Conservation (phyloP, 2,797 vertebrate genomes). For the Macropus fuliginosus region DNA sequence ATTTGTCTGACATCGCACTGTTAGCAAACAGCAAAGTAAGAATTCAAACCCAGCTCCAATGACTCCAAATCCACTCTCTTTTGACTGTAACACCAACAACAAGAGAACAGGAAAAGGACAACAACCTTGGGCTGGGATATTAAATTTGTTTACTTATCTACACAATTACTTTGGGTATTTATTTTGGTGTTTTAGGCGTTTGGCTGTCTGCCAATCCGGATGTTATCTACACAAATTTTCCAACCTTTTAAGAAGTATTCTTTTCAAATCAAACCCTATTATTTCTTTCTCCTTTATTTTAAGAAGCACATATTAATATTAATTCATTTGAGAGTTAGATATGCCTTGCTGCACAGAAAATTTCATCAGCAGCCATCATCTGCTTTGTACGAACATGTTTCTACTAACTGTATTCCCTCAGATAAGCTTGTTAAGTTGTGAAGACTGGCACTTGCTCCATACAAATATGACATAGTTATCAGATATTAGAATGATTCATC, state of each 20-base stretch:
- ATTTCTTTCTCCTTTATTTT: not conserved
- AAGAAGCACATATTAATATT: not conserved
- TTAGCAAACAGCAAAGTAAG: not conserved
- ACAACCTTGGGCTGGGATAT: not conserved
- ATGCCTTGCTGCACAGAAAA: slow-evolving; percentile 10
- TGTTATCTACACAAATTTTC: not conserved
- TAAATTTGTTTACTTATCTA: not conserved
- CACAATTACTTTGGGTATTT: fast-evolving
- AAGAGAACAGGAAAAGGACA: not conserved
- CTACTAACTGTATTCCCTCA: slow-evolving; percentile 28
- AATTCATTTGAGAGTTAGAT: not conserved
- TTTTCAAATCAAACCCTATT: not conserved
- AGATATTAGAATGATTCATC: slow-evolving; percentile 75
- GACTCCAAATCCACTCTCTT: not conserved
- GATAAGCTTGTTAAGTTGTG: slow-evolving; percentile 71
- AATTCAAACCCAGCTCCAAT: not conserved
- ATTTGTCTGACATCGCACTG: not conserved
- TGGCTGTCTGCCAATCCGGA: fast-evolving
- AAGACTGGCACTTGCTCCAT: slow-evolving; percentile 67
- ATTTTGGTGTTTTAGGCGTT: not conserved
- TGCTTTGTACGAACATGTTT: slow-evolving; percentile 34
- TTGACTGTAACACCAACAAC: not conserved
- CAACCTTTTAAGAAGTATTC: slow-evolving; percentile 19
- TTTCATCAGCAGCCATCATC: not conserved
- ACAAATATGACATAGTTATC: slow-evolving; percentile 68